Evolutionary conservation across 2,888 invertebrate genomes (phyloP).

Genomic region (Drosophila meridionalis): DNA sequence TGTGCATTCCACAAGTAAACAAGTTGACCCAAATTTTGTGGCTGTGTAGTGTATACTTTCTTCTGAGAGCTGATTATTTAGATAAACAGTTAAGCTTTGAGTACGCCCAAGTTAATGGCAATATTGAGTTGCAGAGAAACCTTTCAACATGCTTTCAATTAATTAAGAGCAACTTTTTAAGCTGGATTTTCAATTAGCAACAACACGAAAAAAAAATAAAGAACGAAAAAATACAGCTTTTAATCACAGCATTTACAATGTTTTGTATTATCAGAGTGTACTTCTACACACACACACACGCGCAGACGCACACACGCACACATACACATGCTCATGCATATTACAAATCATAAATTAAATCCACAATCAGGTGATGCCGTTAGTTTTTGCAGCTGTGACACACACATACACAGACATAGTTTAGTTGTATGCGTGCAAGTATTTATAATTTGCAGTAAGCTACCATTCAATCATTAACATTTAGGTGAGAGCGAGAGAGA

Average conservation of each 20-base stretch:
- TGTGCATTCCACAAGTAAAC: conserved; percentile 22
- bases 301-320: not conserved
- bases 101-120: not conserved
- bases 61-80: not conserved
- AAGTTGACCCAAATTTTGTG: conserved; percentile 18
- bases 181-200: conserved; percentile 7
- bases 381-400: conserved; percentile 13
- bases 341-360: conserved; percentile 32
- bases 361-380: conserved; percentile 29
- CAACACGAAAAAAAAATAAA: not conserved
- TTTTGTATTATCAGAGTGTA: conserved; percentile 11
- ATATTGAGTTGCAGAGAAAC: not conserved
- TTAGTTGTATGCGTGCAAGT: not conserved
- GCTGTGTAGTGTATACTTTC: not conserved
- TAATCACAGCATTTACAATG: conserved; percentile 3
- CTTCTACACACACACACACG: not conserved
- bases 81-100: conserved; percentile 6
- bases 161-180: conserved; percentile 6
- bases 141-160: conserved; percentile 8
- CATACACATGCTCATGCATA: not conserved
- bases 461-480: conserved; percentile 11
- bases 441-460: conserved; percentile 24
- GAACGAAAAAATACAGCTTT: not conserved
- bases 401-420: not conserved
- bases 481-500: not conserved